These are phyloP conservation scores for Eremobia ochroleuca DNA, from an alignment of 2,888 invertebrate genomes.

Conservation along the genomic window DNA sequence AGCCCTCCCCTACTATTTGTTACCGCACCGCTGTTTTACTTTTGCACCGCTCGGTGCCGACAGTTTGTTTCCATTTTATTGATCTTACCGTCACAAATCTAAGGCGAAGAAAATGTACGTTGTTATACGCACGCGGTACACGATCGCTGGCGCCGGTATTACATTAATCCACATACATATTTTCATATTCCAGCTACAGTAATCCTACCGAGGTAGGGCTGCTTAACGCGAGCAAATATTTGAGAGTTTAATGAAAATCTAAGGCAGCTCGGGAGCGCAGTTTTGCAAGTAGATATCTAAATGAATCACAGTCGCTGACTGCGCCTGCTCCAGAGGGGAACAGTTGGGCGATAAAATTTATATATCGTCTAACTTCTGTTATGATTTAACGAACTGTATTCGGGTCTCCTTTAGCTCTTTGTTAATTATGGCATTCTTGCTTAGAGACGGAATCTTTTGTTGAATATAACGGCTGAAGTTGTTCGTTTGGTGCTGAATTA, in stretches of 20 bases:
- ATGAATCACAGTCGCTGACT: constrained; percentile 84
- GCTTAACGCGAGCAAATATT: constrained; percentile 85
- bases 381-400: constrained; percentile 88
- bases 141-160: constrained; percentile 74
- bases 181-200: constrained; percentile 82
- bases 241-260: constrained; percentile 88
- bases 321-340: constrained; percentile 76
- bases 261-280: constrained; percentile 80
- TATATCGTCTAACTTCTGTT: constrained; percentile 87
- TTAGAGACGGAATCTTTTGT: constrained; percentile 65
- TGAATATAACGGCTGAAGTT: constrained; percentile 61
- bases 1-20: constrained; percentile 70
- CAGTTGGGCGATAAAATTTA: constrained; percentile 86
- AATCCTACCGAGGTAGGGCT: constrained; percentile 79
- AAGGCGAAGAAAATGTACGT: constrained; percentile 77
- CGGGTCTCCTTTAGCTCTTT: constrained; percentile 79
- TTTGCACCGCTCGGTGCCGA: constrained; percentile 74
- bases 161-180: constrained; percentile 83
- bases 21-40: constrained; percentile 78
- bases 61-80: constrained; percentile 79
- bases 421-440: constrained; percentile 82
- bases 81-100: constrained; percentile 80
- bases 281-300: constrained; percentile 83
- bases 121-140: constrained; percentile 79
- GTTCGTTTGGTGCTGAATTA: constrained; percentile 48